Evolutionary conservation across 1,140 invertebrate species (phyloP).

Genomic region (Cydia strobilella): DNA sequence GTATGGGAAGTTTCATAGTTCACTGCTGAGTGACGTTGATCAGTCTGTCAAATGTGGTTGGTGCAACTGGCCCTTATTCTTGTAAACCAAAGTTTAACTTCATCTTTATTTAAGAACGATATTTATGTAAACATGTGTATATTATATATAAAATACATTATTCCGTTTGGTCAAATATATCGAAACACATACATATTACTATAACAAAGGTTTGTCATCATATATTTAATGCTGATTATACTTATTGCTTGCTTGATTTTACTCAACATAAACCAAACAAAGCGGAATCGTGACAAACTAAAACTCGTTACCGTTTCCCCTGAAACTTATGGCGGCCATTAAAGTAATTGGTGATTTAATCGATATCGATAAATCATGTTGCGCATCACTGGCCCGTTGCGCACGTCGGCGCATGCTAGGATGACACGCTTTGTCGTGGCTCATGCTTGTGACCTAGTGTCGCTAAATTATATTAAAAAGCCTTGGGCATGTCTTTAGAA

Average conservation of each 20-base stretch:
- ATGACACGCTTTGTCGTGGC: conserved; percentile 10
- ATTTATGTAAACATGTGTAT: no score
- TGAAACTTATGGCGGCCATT: conserved; percentile 24
- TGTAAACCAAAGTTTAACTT: no score
- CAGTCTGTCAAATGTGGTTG: no score
- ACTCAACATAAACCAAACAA: conserved; percentile 1
- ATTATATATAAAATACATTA: no score
- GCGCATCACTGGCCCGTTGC: conserved; percentile 1
- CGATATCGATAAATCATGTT: conserved; percentile 26
- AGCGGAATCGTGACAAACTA: conserved; percentile 25
- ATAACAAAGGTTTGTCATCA: no score
- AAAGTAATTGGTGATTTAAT: conserved; percentile 25
- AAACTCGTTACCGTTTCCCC: conserved; percentile 25
- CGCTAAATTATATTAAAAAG: not conserved
- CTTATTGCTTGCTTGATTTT: not conserved
- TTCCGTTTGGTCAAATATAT: no score
- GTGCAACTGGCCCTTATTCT: no score
- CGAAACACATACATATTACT: no score
- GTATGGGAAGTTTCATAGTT: no score
- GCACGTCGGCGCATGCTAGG: conserved; percentile 11
- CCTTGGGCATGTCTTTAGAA: not conserved
- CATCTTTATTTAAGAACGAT: not conserved
- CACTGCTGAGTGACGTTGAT: no score
- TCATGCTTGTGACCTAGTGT: not conserved
- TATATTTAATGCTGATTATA: no score